Evolutionary conservation across 1,140 invertebrate genomes (phyloP).

Genomic region (Latrodectus geometricus): DNA sequence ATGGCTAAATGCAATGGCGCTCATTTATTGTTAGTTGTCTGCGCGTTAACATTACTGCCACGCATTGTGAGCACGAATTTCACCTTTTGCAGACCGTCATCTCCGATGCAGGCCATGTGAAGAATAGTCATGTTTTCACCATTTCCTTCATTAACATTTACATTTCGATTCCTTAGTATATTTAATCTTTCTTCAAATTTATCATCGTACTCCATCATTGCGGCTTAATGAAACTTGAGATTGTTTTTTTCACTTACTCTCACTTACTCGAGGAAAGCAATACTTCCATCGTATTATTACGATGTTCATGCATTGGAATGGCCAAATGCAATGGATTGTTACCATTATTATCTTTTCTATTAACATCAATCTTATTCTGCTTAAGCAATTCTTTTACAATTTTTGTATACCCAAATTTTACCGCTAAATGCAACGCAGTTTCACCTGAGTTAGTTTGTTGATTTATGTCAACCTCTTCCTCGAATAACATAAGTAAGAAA

Average conservation of each 20-base stretch:
- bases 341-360: neutral
- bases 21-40: neutral
- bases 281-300: neutral
- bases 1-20: slow-evolving; percentile 13
- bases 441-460: neutral
- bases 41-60: too few species aligned
- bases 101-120: too few species aligned
- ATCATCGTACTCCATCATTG: neutral
- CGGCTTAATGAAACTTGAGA: neutral
- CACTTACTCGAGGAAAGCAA: neutral
- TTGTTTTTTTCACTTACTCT: neutral
- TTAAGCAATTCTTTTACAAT: neutral
- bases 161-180: neutral
- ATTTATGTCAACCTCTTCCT: neutral
- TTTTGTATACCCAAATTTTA: neutral
- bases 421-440: slow-evolving; percentile 15
- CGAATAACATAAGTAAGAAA: neutral
- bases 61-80: too few species aligned
- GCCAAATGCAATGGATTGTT: slow-evolving; percentile 11
- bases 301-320: too few species aligned
- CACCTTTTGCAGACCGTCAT: too few species aligned
- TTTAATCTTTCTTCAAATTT: neutral
- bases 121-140: too few species aligned
- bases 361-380: neutral
- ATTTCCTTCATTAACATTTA: slow-evolving; percentile 5